Evolutionary conservation across 2,797 vertebrate genomes (phyloP).

Genomic region (Hemibagrus guttatus): DNA sequence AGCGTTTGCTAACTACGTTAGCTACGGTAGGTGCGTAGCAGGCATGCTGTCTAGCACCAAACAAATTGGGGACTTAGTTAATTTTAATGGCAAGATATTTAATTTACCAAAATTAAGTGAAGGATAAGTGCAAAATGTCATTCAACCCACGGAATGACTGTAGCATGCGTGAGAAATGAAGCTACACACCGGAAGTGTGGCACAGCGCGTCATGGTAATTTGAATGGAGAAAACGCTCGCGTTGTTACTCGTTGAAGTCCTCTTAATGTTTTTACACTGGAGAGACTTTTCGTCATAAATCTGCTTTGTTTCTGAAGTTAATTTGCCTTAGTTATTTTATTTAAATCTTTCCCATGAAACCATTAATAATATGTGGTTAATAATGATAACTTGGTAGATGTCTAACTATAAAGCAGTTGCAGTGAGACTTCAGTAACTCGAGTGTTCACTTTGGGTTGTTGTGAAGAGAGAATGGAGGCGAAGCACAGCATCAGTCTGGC

Average conservation of each 20-base stretch:
- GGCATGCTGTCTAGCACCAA: neutral
- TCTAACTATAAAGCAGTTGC: neutral
- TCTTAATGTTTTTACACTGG: neutral
- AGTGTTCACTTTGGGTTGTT: conserved; percentile 21
- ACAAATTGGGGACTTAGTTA: too few species aligned
- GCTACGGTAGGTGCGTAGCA: neutral
- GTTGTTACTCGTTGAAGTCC: neutral
- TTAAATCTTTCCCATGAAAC: neutral
- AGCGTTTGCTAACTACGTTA: neutral
- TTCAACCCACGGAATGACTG: neutral
- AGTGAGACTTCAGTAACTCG: neutral
- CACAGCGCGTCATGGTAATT: neutral
- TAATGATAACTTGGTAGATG: neutral
- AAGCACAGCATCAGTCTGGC: conserved; percentile 38
- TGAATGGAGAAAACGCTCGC: conserved; percentile 3
- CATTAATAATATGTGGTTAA: neutral
- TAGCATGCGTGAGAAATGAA: neutral
- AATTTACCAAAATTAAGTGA: neutral
- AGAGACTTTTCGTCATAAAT: too few species aligned
- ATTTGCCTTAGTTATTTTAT: neutral
- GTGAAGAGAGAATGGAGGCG: neutral
- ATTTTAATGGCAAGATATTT: neutral
- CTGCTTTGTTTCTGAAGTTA: neutral
- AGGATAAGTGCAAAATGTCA: conserved; percentile 5
- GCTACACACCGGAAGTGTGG: neutral